These are phyloP conservation scores for Siderastrea radians DNA, from an alignment of 92 coral and sea anemone genomes.

Conservation along the genomic window DNA sequence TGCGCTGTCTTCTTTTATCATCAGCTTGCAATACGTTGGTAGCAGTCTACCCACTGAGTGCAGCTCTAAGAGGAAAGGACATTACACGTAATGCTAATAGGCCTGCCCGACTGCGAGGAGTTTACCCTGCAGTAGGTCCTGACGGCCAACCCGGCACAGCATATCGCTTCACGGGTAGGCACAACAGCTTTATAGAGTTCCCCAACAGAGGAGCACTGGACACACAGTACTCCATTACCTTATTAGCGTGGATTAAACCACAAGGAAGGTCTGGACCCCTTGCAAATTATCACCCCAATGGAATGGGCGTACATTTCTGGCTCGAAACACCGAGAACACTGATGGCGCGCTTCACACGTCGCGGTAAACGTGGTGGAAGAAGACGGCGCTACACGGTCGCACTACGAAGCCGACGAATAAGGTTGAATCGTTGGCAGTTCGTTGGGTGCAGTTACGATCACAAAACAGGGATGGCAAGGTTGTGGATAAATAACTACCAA, in stretches of 20 bases:
- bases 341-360: conserved; percentile 71
- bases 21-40: conserved; percentile 49
- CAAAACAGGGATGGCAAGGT: conserved; percentile 71
- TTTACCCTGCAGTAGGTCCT: conserved; percentile 74
- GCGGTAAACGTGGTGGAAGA: conserved; percentile 49
- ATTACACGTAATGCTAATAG: conserved; percentile 59
- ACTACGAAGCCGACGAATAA: conserved; percentile 50
- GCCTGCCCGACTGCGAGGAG: conserved; percentile 72
- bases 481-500: conserved; percentile 68
- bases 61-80: conserved; percentile 63
- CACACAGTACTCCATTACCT: conserved; percentile 77
- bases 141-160: conserved; percentile 72
- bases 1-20: not conserved
- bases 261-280: conserved; percentile 80
- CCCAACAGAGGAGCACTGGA: conserved; percentile 87
- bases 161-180: conserved; percentile 73
- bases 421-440: conserved; percentile 75
- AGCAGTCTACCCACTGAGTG: conserved; percentile 78
- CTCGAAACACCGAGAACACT: conserved; percentile 65
- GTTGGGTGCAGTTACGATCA: conserved; percentile 76
- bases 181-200: conserved; percentile 78
- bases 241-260: conserved; percentile 82
- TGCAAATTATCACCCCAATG: conserved; percentile 86
- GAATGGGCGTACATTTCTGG: conserved; percentile 87
- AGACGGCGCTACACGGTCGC: conserved; percentile 75